A percentile compares a stretch with the other conserved stretches of the same genome.
phyloP scores from a whole-genome alignment of 1,140 invertebrate genomes.

The Drosophila busckii region DNA sequence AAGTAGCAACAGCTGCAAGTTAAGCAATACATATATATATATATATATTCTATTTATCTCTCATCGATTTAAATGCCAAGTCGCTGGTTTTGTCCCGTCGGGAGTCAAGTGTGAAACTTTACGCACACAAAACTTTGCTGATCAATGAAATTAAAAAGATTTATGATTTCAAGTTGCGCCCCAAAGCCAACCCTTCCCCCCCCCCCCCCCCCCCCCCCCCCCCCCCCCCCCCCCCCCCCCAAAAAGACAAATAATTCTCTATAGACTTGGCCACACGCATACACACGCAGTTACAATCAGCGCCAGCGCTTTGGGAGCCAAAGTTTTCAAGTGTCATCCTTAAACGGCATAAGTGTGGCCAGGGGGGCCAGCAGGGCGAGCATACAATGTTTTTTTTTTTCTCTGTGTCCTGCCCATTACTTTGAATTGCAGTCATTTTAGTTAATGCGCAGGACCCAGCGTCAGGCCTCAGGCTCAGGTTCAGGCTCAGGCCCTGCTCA shows the following conservation, averaged over 20 bases:
- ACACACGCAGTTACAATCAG: conserved; percentile 39
- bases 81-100: conserved; percentile 54
- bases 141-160: conserved; percentile 77
- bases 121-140: conserved; percentile 50
- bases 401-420: conserved; percentile 51
- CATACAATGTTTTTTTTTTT: too few relatives aligned
- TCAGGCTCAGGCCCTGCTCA: too few relatives aligned
- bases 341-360: conserved; percentile 5
- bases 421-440: conserved; percentile 70
- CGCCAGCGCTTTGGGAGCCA: conserved; percentile 22
- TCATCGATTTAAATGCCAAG: conserved; percentile 73
- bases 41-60: conserved; percentile 63
- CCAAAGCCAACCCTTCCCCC: too few relatives aligned
- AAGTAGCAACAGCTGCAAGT: conserved; percentile 10
- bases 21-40: conserved; percentile 55
- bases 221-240: too few relatives aligned
- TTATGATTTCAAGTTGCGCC: conserved; percentile 65
- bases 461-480: conserved; percentile 9
- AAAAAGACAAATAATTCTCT: too few relatives aligned
- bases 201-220: too few relatives aligned
- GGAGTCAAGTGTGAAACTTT: conserved; percentile 72
- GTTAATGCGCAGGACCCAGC: conserved; percentile 50
- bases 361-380: too few relatives aligned
- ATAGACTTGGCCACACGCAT: background rate
- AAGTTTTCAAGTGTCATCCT: conserved; percentile 58